Base-by-base conservation (phyloP, 2,888 invertebrate species). In the Drosophila fungiperda region DNA sequence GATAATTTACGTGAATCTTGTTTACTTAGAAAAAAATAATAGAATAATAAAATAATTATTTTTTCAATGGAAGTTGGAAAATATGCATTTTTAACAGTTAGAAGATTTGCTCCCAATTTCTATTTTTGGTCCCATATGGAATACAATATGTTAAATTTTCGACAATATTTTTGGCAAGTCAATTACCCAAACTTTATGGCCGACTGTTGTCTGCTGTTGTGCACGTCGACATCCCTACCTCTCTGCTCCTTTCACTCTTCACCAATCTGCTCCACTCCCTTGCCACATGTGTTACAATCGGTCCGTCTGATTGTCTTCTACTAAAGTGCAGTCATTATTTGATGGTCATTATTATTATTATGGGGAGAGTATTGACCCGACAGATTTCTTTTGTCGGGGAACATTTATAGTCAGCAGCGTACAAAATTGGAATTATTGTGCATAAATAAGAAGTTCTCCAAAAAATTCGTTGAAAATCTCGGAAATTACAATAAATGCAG, bases 391-490 rank as follows among this genome's bases (percentile, higher is more conserved):
- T 83, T 81, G 65, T 83, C 50, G 59, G n/a, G 12, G 62, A 72
- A 63, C 66, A 67, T 75, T 75, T 76, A 80, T 70, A 70, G 80
- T 61, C 60, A 49, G 54, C 58, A 62, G 38, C 66, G 57, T 38
- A 50, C 26, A 49, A 60, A 60, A 50, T 76, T 58, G 73, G 70
- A 65, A 81, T 82, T 77, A 83, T 83, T 55, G 78, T 70, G 70
- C 78, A 83, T 83, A 87, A 83, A 86, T 87, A 77, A 82, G 55
- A 68, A 67, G 58, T 82, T 78, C 53, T 65, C 9, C 65, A 57
- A 64, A 68, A 69, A 66, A 68, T 77, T 68, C 69, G 49, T 15
- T 40, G 67, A 80, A 83, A 87, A 76, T 83, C 73, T 67, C 67
- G 52, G 74, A 74, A 87, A 84, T 81, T 83, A 74, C 48, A 62